Conservation (phyloP, 37 sponge, comb jelly and placozoan genomes). For the Beroe forskalii region DNA sequence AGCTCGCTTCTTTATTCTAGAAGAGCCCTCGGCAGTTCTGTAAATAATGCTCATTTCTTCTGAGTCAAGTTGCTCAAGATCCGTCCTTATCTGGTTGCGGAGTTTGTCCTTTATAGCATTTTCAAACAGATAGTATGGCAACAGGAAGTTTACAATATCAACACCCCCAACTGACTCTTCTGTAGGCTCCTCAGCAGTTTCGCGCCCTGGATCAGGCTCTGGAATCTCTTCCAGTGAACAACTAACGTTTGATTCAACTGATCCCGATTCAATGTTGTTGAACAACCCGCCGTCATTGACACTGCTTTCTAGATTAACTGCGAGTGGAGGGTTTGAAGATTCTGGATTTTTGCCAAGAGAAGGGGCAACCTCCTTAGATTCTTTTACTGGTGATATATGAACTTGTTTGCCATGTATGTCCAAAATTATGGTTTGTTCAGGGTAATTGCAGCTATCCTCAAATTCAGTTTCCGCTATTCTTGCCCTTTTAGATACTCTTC, state of each 20-base stretch:
- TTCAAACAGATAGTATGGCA: constrained; percentile 28
- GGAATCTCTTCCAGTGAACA: not conserved
- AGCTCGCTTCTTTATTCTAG: not conserved
- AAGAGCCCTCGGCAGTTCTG: not conserved
- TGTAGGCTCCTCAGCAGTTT: not conserved
- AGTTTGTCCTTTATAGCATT: constrained; percentile 5
- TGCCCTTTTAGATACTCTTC: too few relatives aligned
- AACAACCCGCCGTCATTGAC: not conserved
- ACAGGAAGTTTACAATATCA: constrained; percentile 6
- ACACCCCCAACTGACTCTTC: not conserved
- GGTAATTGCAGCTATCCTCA: too few relatives aligned
- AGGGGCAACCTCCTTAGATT: not conserved
- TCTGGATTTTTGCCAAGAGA: not conserved
- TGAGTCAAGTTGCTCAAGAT: not conserved
- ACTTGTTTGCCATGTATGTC: too few relatives aligned
- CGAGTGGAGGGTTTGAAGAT: not conserved
- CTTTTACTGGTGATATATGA: not conserved
- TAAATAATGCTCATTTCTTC: not conserved
- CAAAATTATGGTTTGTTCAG: too few relatives aligned
- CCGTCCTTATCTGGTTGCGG: not conserved
- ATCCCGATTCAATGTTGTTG: not conserved
- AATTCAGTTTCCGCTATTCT: too few relatives aligned
- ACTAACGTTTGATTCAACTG: not conserved
- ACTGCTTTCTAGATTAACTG: not conserved
- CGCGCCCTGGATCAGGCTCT: not conserved